phyloP scores from a whole-genome alignment of 1,140 invertebrate genomes.

The Pectinophora gossypiella region DNA sequence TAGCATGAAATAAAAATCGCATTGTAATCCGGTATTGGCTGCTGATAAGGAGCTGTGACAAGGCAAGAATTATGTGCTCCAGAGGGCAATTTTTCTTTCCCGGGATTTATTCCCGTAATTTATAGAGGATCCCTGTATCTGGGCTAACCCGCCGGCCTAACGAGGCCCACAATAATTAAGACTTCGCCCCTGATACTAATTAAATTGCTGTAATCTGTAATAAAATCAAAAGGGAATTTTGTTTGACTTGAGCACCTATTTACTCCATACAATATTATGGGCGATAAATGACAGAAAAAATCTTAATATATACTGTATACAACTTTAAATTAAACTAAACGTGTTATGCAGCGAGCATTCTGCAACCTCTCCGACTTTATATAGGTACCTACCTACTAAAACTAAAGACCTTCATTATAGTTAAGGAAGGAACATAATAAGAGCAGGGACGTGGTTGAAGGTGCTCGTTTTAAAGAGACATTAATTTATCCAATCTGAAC shows the following conservation, averaged over 20 bases:
- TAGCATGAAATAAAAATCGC: slow-evolving; percentile 73
- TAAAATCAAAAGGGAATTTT: background rate
- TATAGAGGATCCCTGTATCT: slow-evolving; percentile 73
- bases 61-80: slow-evolving; percentile 76
- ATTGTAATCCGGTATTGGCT: slow-evolving; percentile 74
- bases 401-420: no score
- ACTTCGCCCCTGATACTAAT: slow-evolving; percentile 17
- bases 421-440: no score
- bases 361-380: no score
- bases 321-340: no score
- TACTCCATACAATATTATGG: no score
- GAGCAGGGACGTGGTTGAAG: no score
- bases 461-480: background rate
- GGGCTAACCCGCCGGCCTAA: slow-evolving; percentile 59
- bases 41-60: slow-evolving; percentile 74
- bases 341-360: no score
- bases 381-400: no score
- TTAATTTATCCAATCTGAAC: slow-evolving; percentile 42
- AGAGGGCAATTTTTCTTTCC: slow-evolving; percentile 74
- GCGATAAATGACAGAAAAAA: no score
- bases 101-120: slow-evolving; percentile 74
- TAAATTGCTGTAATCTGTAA: slow-evolving; percentile 4
- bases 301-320: no score
- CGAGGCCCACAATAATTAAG: slow-evolving; percentile 62
- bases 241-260: no score